A percentile compares a stretch with the other conserved stretches of the same genome.
phyloP scores from a whole-genome alignment of 2,797 vertebrate genomes.

The Psittacula derbiana region DNA sequence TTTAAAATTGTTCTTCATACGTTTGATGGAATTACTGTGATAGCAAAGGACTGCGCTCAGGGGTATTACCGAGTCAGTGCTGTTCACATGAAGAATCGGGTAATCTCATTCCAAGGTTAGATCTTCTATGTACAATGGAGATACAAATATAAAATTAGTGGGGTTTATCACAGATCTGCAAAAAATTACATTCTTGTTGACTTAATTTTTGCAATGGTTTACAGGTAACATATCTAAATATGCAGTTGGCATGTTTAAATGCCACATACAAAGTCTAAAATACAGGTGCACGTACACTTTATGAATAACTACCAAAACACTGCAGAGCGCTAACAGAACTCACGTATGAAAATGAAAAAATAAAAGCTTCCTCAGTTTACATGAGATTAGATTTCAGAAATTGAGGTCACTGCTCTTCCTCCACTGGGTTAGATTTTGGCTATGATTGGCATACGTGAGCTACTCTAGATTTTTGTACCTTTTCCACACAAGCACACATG shows the following conservation, averaged over 20 bases:
- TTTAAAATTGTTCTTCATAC: background rate
- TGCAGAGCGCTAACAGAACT: background rate
- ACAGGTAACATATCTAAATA: background rate
- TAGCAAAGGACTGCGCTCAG: background rate
- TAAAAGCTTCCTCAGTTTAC: background rate
- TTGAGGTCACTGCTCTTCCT: background rate
- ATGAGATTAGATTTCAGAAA: background rate
- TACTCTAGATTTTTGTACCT: background rate
- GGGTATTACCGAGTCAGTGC: background rate
- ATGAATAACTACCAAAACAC: background rate
- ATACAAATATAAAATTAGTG: background rate
- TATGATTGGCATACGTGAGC: background rate
- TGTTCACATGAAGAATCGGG: background rate
- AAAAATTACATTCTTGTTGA: background rate
- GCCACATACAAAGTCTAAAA: background rate
- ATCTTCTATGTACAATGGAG: background rate
- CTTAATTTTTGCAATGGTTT: background rate
- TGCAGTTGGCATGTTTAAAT: background rate
- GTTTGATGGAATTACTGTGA: background rate
- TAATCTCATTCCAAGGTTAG: background rate
- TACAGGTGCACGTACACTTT: background rate
- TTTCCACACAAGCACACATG: fast-evolving
- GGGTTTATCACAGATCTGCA: background rate
- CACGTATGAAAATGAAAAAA: background rate
- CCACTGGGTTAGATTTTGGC: background rate